These are phyloP conservation scores for Platygyra sinensis DNA, from an alignment of 64 coral and sea anemone species.

Conservation along the genomic window DNA sequence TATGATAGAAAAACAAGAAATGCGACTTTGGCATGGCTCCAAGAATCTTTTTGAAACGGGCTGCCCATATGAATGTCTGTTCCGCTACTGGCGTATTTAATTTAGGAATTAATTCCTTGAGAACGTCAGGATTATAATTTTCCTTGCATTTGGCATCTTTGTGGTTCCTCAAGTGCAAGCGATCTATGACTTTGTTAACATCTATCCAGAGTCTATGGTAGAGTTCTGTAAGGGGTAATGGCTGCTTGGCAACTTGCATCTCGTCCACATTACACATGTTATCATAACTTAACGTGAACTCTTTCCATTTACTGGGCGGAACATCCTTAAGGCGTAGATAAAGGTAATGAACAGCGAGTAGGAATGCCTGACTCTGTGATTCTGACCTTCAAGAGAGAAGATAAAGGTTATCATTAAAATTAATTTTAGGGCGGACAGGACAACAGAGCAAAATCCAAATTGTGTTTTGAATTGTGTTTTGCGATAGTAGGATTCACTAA, in stretches of 20 bases:
- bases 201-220: constrained; percentile 23
- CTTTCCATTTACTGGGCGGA: not conserved
- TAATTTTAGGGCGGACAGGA: too few species aligned
- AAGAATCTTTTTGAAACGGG: constrained; percentile 13
- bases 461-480: too few species aligned
- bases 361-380: constrained; percentile 34
- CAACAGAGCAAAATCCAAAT: too few species aligned
- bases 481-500: too few species aligned
- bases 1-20: not conserved
- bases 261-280: constrained; percentile 51
- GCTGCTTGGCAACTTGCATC: constrained; percentile 11
- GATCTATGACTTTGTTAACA: constrained; percentile 49
- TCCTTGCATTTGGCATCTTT: constrained; percentile 16
- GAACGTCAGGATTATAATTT: constrained; percentile 17
- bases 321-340: constrained; percentile 2
- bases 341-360: constrained; percentile 24
- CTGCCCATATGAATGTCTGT: constrained; percentile 18
- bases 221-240: constrained; percentile 23
- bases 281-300: constrained; percentile 26
- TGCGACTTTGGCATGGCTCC: not conserved
- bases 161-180: constrained; percentile 46
- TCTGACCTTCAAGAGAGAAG: not conserved
- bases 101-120: not conserved
- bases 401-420: not conserved
- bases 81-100: constrained; percentile 31